A percentile compares a stretch with the other conserved stretches of the same genome.
Evolutionary conservation across 2,797 vertebrate species (phyloP).

Genomic region (Micromesistius poutassou): DNA sequence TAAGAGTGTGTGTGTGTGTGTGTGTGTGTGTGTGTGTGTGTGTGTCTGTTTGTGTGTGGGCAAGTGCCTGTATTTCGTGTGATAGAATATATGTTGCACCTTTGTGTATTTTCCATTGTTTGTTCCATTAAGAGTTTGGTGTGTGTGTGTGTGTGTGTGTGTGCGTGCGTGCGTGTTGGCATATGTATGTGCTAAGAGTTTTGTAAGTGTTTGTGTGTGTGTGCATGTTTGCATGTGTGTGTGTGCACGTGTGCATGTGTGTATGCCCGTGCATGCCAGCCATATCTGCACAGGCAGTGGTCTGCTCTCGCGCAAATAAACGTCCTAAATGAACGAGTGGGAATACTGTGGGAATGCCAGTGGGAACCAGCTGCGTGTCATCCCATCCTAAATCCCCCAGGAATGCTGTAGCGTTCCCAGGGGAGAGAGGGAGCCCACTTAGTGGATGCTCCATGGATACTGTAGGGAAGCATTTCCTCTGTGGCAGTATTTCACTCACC

Average conservation of each 20-base stretch:
- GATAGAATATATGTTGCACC: too few relatives aligned
- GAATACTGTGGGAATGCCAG: slow-evolving; percentile 46
- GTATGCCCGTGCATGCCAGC: background rate
- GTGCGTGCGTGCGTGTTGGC: too few relatives aligned
- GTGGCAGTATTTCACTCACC: background rate
- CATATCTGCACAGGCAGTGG: background rate
- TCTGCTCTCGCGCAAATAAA: slow-evolving; percentile 4
- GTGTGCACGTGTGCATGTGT: background rate
- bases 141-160: too few relatives aligned
- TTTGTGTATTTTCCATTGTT: too few relatives aligned
- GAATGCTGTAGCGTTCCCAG: slow-evolving; percentile 42
- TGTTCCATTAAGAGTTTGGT: background rate
- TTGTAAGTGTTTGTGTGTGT: background rate
- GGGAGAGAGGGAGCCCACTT: slow-evolving; percentile 37
- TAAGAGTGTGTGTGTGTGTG: too few relatives aligned
- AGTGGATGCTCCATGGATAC: slow-evolving; percentile 43
- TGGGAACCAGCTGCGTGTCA: slow-evolving; percentile 35
- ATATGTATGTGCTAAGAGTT: too few relatives aligned
- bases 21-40: too few relatives aligned
- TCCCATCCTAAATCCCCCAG: slow-evolving; percentile 34
- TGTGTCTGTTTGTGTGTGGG: too few relatives aligned
- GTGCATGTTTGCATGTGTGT: background rate
- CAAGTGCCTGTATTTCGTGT: too few relatives aligned
- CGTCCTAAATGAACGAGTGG: slow-evolving; percentile 30
- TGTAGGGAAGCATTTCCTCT: background rate